A percentile compares a stretch with the other conserved stretches of the same genome.
These are phyloP conservation scores for Leucoptera coffeella DNA, from an alignment of 2,888 invertebrate species.

Conservation along the genomic window DNA sequence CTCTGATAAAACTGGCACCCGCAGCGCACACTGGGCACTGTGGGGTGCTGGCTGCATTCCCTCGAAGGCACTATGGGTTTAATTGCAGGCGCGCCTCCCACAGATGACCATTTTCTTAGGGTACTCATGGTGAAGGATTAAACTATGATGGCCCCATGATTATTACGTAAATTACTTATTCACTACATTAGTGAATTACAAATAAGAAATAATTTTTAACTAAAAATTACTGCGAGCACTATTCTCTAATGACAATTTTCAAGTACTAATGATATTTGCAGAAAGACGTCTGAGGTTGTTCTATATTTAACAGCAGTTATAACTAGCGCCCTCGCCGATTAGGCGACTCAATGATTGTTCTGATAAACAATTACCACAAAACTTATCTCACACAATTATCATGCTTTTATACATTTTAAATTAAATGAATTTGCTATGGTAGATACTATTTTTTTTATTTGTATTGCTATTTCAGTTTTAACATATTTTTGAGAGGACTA, in stretches of 20 bases:
- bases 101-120: slow-evolving; percentile 61
- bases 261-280: slow-evolving; percentile 43
- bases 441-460: too few species aligned
- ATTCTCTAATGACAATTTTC: slow-evolving; percentile 48
- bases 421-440: slow-evolving; percentile 31
- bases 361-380: too few species aligned
- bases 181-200: too few species aligned
- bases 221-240: slow-evolving; percentile 47
- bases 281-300: slow-evolving; percentile 30
- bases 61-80: slow-evolving; percentile 63
- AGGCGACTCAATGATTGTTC: too few species aligned
- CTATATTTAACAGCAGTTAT: slow-evolving; percentile 52
- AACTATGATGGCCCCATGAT: too few species aligned
- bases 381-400: too few species aligned
- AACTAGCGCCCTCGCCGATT: slow-evolving; percentile 36
- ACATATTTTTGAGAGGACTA: too few species aligned
- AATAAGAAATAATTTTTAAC: too few species aligned
- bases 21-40: slow-evolving; percentile 75
- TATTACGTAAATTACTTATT: too few species aligned
- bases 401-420: too few species aligned
- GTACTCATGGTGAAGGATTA: slow-evolving; percentile 34
- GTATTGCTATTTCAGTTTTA: too few species aligned
- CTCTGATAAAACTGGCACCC: slow-evolving; percentile 81
- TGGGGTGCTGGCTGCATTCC: slow-evolving; percentile 64
- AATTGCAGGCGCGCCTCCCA: slow-evolving; percentile 58